phyloP scores from a whole-genome alignment of 2,113 vertebrate species.

The Pachycephala philippinensis region DNA sequence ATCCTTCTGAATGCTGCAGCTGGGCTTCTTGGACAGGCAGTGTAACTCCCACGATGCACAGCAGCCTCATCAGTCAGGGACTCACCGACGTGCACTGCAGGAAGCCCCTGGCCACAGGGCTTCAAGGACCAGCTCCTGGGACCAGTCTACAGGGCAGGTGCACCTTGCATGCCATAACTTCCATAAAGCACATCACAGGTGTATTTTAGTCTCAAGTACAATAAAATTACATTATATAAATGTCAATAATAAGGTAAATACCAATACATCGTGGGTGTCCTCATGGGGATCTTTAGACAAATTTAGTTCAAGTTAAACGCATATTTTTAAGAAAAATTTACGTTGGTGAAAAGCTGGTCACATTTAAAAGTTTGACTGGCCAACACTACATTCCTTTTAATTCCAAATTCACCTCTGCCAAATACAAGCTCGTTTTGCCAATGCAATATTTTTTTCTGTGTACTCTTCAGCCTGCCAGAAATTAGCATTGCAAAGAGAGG shows the following conservation, averaged over 20 bases:
- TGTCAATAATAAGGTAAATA: background rate
- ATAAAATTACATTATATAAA: background rate
- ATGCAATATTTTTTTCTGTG: background rate
- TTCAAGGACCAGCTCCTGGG: background rate
- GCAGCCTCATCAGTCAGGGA: background rate
- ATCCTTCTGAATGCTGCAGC: constrained; percentile 30
- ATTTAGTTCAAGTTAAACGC: background rate
- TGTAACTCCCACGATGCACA: background rate
- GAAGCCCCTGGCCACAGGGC: background rate
- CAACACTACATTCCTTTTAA: background rate
- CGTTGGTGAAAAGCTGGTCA: background rate
- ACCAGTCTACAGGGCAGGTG: background rate
- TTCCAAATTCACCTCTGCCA: background rate
- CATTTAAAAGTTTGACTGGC: background rate
- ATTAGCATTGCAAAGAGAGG: background rate
- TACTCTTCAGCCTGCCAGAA: background rate
- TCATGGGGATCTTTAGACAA: background rate
- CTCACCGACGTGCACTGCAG: fast-evolving
- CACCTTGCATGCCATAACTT: background rate
- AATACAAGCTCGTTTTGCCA: background rate
- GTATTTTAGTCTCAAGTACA: background rate
- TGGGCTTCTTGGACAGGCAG: constrained; percentile 12
- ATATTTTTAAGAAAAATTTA: background rate
- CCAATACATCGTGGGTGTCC: background rate
- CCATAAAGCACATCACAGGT: background rate